Evolutionary conservation across 2,888 invertebrate species (phyloP).

Genomic region (Calliphora vomitoria): DNA sequence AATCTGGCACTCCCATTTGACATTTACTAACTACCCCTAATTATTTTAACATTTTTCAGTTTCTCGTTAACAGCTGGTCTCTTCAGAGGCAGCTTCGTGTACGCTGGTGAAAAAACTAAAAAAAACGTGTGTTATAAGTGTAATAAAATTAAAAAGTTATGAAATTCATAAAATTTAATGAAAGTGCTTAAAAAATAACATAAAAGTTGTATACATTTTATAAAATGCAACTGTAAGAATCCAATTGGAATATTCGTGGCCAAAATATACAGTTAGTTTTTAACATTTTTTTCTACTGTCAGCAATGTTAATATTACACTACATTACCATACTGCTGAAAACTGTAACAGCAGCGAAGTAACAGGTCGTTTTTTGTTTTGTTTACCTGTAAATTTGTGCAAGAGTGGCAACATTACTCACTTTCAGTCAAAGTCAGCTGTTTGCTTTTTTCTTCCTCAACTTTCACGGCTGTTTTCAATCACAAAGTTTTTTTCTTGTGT

Average conservation of each 20-base stretch:
- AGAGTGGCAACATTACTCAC: constrained; percentile 22
- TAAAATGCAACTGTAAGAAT: not conserved
- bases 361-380: constrained; percentile 56
- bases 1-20: not conserved
- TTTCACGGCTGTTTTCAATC: constrained; percentile 4
- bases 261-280: constrained; percentile 27
- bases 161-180: not conserved
- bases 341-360: constrained; percentile 54
- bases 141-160: not conserved
- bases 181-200: not conserved
- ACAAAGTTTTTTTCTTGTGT: constrained; percentile 16
- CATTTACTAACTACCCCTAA: not conserved
- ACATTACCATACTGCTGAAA: not conserved
- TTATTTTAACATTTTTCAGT: constrained; percentile 17
- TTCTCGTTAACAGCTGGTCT: constrained; percentile 53
- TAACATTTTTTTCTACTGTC: constrained; percentile 4
- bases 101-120: constrained; percentile 11
- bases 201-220: constrained; percentile 14
- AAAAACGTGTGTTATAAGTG: constrained; percentile 18
- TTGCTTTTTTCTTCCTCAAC: not conserved
- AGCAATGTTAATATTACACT: not conserved
- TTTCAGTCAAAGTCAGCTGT: constrained; percentile 54
- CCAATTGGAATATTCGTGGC: constrained; percentile 9
- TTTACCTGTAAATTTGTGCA: not conserved
- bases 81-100: constrained; percentile 21